Base-by-base conservation (phyloP, 1,140 invertebrate species). In the Anagrus nilaparvatae region DNA sequence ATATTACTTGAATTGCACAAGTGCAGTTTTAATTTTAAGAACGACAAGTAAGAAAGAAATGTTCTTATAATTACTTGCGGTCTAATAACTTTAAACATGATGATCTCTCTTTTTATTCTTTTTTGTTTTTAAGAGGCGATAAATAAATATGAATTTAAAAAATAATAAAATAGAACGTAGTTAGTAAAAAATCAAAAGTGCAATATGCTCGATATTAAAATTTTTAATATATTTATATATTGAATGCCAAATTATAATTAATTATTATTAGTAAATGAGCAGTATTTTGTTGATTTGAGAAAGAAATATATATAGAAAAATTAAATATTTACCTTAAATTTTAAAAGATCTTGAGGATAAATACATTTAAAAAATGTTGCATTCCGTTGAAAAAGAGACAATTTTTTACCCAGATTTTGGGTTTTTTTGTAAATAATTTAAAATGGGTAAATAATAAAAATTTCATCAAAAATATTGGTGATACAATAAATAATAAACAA, bases 171-270 rank as follows among this genome's bases (percentile, higher is more conserved):
- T n/a, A n/a, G n/a, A n/a, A n/a, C n/a, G n/a, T n/a, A n/a, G n/a
- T n/a, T n/a, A n/a, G n/a, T n/a, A n/a, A n/a, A n/a, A n/a, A n/a
- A n/a, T n/a, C n/a, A n/a, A n/a, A n/a, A n/a, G n/a, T n/a, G n/a
- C n/a, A n/a, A n/a, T n/a, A n/a, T n/a, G n/a, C n/a, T n/a, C n/a
- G n/a, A n/a, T n/a, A n/a, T n/a, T n/a, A n/a, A n/a, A n/a, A n/a
- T n/a, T n/a, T n/a, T n/a, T n/a, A n/a, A n/a, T n/a, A n/a, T n/a
- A n/a, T n/a, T n/a, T n/a, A n/a, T 56, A 46, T 54, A 56, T 46
- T 53, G 54, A 53, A 58, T 53, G 52, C 56, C 53, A 58, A 59
- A 58, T 55, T 56, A 56, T 56, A 54, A 60, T 55, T 34, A 38
- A 56, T 60, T 59, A 50, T 54, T 55, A 51, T 58, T 56, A 55